Conservation (phyloP, 1,140 invertebrate genomes). For the Apis mellifera region Amel_HAv3.1 CM009931.2:27655501-27656000, state of each 20-base stretch:
- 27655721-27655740: constrained; percentile 54
- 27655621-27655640: constrained; percentile 63
- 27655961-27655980: not conserved
- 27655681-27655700: constrained; percentile 72
- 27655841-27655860: constrained; percentile 27
- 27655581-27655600: constrained; percentile 59
- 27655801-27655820: constrained; percentile 31
- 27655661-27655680: constrained; percentile 48
- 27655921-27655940: not conserved
- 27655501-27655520: not conserved
- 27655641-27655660: constrained; percentile 61
- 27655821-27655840: constrained; percentile 35
- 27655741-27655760: constrained; percentile 57
- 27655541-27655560: not conserved
- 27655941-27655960: not conserved
- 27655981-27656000: no score
- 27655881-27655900: not conserved
- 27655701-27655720: constrained; percentile 71
- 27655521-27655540: not conserved
- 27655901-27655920: not conserved
- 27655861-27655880: constrained; percentile 18
- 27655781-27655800: constrained; percentile 66
- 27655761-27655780: constrained; percentile 69
- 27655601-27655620: constrained; percentile 54
- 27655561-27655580: not conserved